These are phyloP conservation scores for Sylvia borin DNA, from an alignment of 2,797 vertebrate genomes.

Conservation along the genomic window DNA sequence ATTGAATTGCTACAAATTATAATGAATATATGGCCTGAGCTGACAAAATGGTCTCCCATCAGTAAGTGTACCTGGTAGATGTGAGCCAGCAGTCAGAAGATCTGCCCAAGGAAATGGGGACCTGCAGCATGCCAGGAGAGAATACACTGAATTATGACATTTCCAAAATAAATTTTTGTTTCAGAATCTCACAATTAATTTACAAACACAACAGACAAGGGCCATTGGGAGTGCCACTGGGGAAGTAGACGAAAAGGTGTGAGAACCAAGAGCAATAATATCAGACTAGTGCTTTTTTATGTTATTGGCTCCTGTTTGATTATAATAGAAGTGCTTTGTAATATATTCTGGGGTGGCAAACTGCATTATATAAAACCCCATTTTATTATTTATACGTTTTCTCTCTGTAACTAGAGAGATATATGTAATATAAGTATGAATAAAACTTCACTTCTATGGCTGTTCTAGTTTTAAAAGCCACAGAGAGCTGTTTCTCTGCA, in stretches of 20 bases:
- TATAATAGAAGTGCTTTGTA: neutral
- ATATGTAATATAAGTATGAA: neutral
- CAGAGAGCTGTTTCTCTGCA: neutral
- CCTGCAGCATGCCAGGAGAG: neutral
- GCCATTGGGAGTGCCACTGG: neutral
- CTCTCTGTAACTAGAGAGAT: neutral
- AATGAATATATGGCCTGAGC: slow-evolving; percentile 6
- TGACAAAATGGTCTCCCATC: neutral
- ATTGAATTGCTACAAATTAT: slow-evolving; percentile 65
- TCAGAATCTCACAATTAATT: neutral
- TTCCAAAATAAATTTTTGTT: neutral
- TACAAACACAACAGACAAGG: neutral
- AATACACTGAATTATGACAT: neutral
- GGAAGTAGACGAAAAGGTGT: neutral
- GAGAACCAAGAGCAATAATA: neutral
- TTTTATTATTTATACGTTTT: slow-evolving; percentile 11
- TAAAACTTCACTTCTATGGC: neutral
- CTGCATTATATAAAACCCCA: neutral
- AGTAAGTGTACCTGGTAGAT: neutral
- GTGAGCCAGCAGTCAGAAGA: neutral
- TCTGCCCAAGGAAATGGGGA: neutral
- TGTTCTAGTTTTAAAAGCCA: neutral
- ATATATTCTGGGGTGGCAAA: neutral
- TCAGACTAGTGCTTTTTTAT: neutral
- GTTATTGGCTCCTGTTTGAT: neutral